Evolutionary conservation across 2,888 invertebrate species (phyloP), one percentile per base, ranked within the genome.

Genomic region (Morpho helenor): DNA sequence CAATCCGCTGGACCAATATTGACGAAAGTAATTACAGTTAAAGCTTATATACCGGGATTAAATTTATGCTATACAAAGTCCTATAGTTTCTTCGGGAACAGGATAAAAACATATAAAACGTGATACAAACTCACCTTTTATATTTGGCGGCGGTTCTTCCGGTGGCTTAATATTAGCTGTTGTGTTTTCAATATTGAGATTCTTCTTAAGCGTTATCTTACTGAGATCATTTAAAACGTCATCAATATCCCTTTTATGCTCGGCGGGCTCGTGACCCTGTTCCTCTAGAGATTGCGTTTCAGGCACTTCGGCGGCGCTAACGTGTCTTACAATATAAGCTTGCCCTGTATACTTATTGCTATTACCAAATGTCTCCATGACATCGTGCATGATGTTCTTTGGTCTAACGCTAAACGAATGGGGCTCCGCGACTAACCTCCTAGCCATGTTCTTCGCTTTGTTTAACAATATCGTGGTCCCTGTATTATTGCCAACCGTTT

Each of bases 391-490:
- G 57, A 90, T 86, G 50, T 78, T 87, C 67, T 88, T 88, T 8
- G 84, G 83, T 55, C 84, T 74, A n/a, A 86, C 77, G 62, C 75
- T 80, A 62, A 88, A 84, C 0, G 84, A 70, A 61, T 88, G 84
- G 0, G 88, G 88, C 49, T 90, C 89, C 0, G 87, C 82, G 1
- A 87, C 88, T 52, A 90, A 64, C 59, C 89, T 75, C 22, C 74
- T 75, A 1, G 90, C 90, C 89, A 90, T 89, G 64, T 82, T 86
- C 68, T 88, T 89, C 2, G 89, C 90, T 66, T 90, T 91, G 62
- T 88, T 90, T 16, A 89, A 65, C 40, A 88, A 69, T 45, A 89
- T 87, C 2, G 84, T 73, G 16, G 85, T 87, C 3, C 88, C 87
- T 0, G 88, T 88, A 61, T 87, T 89, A 60, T 84, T 83, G 0